Percentiles rank a stretch among this genome's conserved stretches.
Evolutionary conservation across 2,113 vertebrate genomes (phyloP).

Genomic region (zebrafish (Danio rerio)): DNA sequence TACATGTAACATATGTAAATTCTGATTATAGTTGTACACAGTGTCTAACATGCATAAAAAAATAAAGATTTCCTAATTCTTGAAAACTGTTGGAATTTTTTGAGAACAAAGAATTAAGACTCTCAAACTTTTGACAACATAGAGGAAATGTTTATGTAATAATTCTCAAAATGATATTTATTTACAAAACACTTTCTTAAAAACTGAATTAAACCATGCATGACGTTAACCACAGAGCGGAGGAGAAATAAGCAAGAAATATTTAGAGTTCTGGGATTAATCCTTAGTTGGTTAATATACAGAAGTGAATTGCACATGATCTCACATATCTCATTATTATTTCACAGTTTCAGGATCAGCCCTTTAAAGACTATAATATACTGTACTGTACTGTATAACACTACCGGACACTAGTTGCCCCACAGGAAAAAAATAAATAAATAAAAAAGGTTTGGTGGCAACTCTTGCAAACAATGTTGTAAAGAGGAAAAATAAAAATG

Average conservation of each 20-base stretch:
- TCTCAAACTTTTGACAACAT: neutral
- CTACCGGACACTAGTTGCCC: too few species aligned
- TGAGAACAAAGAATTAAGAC: neutral
- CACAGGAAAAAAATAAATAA: too few species aligned
- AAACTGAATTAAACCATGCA: neutral
- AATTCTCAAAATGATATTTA: neutral
- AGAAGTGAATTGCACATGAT: neutral
- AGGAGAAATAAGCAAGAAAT: neutral
- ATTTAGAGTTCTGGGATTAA: neutral
- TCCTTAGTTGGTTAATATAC: neutral
- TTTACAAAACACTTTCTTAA: slow-evolving; percentile 1
- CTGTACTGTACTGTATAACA: too few species aligned
- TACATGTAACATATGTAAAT: slow-evolving; percentile 2
- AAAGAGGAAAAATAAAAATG: neutral
- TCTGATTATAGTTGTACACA: neutral
- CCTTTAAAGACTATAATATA: neutral
- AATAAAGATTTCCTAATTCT: neutral
- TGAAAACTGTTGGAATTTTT: neutral
- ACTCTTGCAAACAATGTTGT: neutral
- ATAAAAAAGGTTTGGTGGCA: neutral
- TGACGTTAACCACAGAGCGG: neutral
- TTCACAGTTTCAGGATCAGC: neutral
- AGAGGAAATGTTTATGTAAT: slow-evolving; percentile 17
- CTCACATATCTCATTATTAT: neutral
- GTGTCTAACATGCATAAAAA: neutral